phyloP scores from a whole-genome alignment of 2,113 vertebrate genomes.

The Rhinichthys klamathensis region DNA sequence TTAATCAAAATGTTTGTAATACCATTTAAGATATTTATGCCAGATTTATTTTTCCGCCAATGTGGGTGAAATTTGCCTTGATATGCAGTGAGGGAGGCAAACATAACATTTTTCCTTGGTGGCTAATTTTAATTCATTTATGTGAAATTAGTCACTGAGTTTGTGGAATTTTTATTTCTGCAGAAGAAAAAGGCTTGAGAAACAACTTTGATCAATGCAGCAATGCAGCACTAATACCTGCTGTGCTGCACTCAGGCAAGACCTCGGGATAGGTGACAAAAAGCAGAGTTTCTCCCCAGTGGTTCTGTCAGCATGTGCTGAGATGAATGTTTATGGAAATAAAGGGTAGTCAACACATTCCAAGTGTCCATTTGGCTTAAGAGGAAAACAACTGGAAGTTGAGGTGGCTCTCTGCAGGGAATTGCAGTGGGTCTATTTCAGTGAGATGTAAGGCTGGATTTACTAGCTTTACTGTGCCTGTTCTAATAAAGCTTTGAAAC shows the following conservation, averaged over 20 bases:
- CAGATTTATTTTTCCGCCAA: not conserved
- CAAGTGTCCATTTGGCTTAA: constrained; percentile 38
- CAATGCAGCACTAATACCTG: constrained; percentile 35
- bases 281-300: not conserved
- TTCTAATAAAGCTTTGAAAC: constrained; percentile 31
- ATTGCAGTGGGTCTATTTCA: constrained; percentile 12
- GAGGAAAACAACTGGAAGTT: not conserved
- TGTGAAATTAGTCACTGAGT: not conserved
- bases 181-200: constrained; percentile 1
- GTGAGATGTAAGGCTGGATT: constrained; percentile 7
- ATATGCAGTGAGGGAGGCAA: not conserved
- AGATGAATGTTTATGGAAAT: constrained; percentile 33
- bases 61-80: not conserved
- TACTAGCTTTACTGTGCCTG: constrained; percentile 13
- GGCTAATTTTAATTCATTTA: not conserved
- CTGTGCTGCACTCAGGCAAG: not conserved
- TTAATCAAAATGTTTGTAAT: not conserved
- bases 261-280: constrained; percentile 25
- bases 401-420: not conserved
- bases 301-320: constrained; percentile 12
- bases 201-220: constrained; percentile 27
- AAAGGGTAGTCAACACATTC: constrained; percentile 34
- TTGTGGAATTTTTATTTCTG: not conserved
- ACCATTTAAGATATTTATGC: not conserved
- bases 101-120: not conserved